Percentiles rank a stretch among this genome's conserved stretches.
These are phyloP conservation scores for Zoanthus sansibaricus DNA, from an alignment of 92 coral and sea anemone species.

Conservation along the genomic window DNA sequence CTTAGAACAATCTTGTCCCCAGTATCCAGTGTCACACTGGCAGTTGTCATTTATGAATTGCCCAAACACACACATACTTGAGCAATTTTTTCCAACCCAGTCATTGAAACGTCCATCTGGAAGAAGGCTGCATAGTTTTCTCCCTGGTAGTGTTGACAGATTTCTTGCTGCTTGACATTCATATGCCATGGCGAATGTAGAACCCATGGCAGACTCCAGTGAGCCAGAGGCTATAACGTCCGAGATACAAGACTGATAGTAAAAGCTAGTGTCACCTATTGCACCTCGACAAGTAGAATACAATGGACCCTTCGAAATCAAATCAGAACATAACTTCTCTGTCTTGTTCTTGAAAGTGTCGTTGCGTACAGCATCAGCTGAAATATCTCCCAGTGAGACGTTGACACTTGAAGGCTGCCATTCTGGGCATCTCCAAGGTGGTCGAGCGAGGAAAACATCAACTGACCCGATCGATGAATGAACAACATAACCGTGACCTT, in stretches of 20 bases:
- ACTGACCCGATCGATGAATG: constrained; percentile 60
- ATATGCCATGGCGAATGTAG: constrained; percentile 61
- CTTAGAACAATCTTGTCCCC: constrained; percentile 64
- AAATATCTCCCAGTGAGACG: constrained; percentile 35
- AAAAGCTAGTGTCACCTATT: constrained; percentile 50
- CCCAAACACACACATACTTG: constrained; percentile 63
- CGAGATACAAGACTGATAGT: constrained; percentile 60
- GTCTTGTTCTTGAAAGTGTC: constrained; percentile 47
- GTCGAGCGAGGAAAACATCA: constrained; percentile 57
- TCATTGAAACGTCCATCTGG: constrained; percentile 64
- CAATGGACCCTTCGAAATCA: constrained; percentile 57
- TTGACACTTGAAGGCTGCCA: constrained; percentile 66
- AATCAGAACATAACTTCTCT: constrained; percentile 46
- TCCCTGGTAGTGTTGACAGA: constrained; percentile 69
- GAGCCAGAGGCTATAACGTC: constrained; percentile 64
- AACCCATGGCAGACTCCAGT: constrained; percentile 61
- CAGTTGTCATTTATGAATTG: constrained; percentile 40
- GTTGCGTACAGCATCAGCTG: constrained; percentile 25
- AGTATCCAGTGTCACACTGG: constrained; percentile 67
- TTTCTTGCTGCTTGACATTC: constrained; percentile 63
- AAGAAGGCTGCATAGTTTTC: constrained; percentile 58
- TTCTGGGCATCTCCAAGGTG: constrained; percentile 70
- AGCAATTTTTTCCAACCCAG: constrained; percentile 68
- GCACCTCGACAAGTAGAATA: constrained; percentile 47
- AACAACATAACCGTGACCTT: constrained; percentile 61